Percentiles rank a stretch among this genome's conserved stretches.
Conservation (phyloP, 2,113 vertebrate species). For the Numida meleagris region DNA sequence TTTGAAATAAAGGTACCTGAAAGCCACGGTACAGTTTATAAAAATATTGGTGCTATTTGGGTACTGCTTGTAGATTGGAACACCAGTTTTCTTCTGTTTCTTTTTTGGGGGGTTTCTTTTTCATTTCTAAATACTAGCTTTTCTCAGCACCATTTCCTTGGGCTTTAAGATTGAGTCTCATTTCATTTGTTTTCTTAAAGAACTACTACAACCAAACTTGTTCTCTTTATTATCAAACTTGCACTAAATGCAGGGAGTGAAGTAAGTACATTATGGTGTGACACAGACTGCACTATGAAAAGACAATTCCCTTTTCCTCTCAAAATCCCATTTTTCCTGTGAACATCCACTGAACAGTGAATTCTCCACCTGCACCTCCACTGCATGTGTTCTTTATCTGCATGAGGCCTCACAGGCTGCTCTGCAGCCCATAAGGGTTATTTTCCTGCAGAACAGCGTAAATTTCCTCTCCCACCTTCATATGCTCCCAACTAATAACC, state of each 20-base stretch:
- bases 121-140: not conserved
- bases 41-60: not conserved
- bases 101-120: not conserved
- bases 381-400: accelerated
- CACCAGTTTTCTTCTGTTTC: not conserved
- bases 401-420: not conserved
- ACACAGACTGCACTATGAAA: not conserved
- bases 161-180: not conserved
- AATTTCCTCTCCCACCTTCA: not conserved
- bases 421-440: not conserved
- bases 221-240: not conserved
- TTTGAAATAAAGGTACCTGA: not conserved
- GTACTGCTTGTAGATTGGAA: not conserved
- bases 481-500: not conserved
- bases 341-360: not conserved
- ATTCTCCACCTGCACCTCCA: not conserved
- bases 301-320: not conserved
- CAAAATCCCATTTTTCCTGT: not conserved
- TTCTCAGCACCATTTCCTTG: not conserved
- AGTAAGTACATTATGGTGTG: not conserved
- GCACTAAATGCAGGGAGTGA: not conserved
- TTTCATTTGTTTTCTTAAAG: not conserved
- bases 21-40: not conserved
- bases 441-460: accelerated
- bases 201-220: not conserved